Evolutionary conservation across 2,888 invertebrate species (phyloP).

Genomic region (Microchrysa polita): DNA sequence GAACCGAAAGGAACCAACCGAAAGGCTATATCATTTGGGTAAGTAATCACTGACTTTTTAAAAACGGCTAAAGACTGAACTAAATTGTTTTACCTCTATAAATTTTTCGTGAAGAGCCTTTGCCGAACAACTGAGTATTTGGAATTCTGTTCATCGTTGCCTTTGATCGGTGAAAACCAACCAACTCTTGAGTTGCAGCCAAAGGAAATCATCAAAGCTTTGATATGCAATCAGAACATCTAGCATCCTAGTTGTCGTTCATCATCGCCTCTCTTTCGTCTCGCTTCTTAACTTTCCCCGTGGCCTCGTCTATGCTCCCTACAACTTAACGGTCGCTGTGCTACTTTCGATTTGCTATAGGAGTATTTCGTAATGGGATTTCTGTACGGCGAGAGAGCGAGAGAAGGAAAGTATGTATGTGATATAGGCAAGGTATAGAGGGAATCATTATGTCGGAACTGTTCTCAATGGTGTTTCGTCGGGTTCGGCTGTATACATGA

Average conservation of each 20-base stretch:
- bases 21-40: background rate
- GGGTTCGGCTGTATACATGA: no score
- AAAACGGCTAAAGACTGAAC: background rate
- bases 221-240: constrained; percentile 36
- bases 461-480: no score
- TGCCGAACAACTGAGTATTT: background rate
- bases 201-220: constrained; percentile 31
- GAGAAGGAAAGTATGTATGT: background rate
- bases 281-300: background rate
- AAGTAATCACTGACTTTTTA: background rate
- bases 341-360: background rate
- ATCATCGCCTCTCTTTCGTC: background rate
- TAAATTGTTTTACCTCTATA: background rate
- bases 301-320: no score
- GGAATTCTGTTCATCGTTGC: background rate
- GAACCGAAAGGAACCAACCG: background rate
- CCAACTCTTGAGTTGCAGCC: background rate
- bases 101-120: background rate
- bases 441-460: no score
- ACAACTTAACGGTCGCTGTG: no score
- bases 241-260: background rate
- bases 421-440: no score
- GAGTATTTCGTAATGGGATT: background rate
- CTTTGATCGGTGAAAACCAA: background rate
- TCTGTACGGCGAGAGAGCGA: background rate